These are phyloP conservation scores for Melanerpes aurifrons DNA, from an alignment of 2,113 vertebrate species.

Conservation along the genomic window DNA sequence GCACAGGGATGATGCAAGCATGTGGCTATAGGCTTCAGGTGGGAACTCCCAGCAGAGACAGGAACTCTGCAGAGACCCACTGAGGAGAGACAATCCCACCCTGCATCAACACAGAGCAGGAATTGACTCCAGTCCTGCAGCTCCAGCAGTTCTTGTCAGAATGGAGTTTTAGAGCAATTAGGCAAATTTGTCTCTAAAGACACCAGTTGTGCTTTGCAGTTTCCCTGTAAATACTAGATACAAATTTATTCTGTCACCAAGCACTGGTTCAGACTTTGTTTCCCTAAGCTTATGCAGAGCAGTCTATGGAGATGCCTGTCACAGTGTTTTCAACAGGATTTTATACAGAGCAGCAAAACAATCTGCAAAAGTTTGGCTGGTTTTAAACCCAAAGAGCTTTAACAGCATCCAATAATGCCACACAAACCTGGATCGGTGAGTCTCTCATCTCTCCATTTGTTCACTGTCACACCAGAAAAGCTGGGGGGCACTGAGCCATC, in stretches of 20 bases:
- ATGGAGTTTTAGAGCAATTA: not conserved
- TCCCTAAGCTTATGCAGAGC: not conserved
- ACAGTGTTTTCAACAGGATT: not conserved
- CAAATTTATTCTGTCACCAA: not conserved
- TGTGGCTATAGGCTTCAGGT: not conserved
- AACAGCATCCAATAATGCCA: not conserved
- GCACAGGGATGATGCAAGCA: no score
- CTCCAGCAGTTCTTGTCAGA: not conserved
- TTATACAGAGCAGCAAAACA: not conserved
- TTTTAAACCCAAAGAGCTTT: not conserved
- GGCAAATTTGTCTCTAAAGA: not conserved
- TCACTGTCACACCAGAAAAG: conserved; percentile 76
- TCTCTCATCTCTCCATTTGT: conserved; percentile 61
- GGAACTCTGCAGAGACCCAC: not conserved
- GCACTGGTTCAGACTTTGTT: not conserved
- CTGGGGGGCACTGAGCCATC: conserved; percentile 80
- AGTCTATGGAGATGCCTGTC: not conserved
- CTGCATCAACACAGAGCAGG: not conserved
- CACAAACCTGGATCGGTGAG: not conserved
- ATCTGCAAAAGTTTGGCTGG: not conserved
- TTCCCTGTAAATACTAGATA: not conserved
- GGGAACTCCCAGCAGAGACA: not conserved
- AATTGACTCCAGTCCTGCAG: accelerated
- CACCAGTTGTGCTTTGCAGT: not conserved
- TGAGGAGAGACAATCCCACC: accelerated